Evolutionary conservation across 2,888 invertebrate species (phyloP), one percentile per base, ranked within the genome.

Genomic region (Tetanocera ferruginea): DNA sequence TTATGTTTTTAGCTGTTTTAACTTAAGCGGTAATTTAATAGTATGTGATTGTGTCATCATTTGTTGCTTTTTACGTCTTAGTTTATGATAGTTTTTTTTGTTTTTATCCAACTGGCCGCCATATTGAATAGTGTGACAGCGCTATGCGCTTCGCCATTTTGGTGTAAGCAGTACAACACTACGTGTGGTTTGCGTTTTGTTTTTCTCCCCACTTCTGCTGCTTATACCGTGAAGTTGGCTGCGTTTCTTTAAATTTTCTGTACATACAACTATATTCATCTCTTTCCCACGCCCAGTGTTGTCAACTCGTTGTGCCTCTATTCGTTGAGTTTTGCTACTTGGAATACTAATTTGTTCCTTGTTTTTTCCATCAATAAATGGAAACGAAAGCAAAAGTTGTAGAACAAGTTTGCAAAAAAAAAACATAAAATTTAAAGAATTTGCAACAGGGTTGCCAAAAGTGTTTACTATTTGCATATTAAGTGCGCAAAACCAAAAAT

Each of bases 301-400:
- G n/a, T 19, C 37, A 76, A 78, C 69, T 78, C 62, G 49, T 34
- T 71, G 76, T 70, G 51, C 23, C 14, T 17, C 8, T 6, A 67
- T 57, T 77, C 70, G 67, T 78, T 73, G 17, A 49, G 62, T 73
- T 71, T 49, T 52, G 31, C 37, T 51, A 19, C 17, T 64, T 64
- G 75, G 23, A 72, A 73, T 73, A 73, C 72, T 55, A 82, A 82
- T 82, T 82, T 77, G 79, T 72, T 81, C 71, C 64, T 80, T 78
- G 14, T 23, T 64, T 64, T 78, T 74, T 14, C 43, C 11, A 11
- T 43, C 69, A 51, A 19, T 76, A 57, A 71, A 57, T 66, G 69
- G 82, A 83, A 86, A 85, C 83, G 88, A 87, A 87, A 87, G 87
- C 87, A 88, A 88, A 87, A 87, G 87, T 87, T 85, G 86, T 83